Percentiles rank a stretch among this genome's conserved stretches.
Conservation (phyloP, 2,888 invertebrate species). For the Allophyes oxyacanthae region DNA sequence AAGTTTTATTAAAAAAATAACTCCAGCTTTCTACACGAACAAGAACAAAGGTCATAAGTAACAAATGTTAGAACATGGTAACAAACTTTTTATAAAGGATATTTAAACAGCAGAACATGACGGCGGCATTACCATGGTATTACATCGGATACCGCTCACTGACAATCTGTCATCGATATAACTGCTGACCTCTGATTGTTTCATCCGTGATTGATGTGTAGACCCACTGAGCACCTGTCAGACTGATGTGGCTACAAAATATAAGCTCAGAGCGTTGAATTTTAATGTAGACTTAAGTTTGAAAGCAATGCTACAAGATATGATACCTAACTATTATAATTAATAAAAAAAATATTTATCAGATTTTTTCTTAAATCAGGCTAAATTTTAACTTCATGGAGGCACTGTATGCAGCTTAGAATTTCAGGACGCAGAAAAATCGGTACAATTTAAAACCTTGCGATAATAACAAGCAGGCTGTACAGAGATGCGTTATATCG, state of each 20-base stretch:
- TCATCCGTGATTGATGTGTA: slow-evolving; percentile 71
- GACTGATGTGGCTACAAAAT: slow-evolving; percentile 44
- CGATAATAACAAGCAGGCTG: too few relatives aligned
- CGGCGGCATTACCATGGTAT: slow-evolving; percentile 58
- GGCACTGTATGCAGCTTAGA: too few relatives aligned
- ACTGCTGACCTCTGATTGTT: slow-evolving; percentile 72
- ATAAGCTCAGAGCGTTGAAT: slow-evolving; percentile 38
- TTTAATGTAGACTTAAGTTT: too few relatives aligned
- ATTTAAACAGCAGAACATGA: slow-evolving; percentile 43
- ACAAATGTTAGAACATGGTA: slow-evolving; percentile 37
- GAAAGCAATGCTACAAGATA: too few relatives aligned
- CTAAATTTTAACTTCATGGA: too few relatives aligned
- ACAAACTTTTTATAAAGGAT: slow-evolving; percentile 35
- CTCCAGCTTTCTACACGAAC: slow-evolving; percentile 20
- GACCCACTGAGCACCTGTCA: slow-evolving; percentile 71
- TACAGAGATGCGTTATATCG: too few relatives aligned
- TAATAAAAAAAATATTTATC: too few relatives aligned
- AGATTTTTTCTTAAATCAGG: too few relatives aligned
- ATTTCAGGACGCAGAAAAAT: too few relatives aligned
- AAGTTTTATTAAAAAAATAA: background rate
- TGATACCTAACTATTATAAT: too few relatives aligned
- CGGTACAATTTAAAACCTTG: too few relatives aligned
- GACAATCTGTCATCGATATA: slow-evolving; percentile 75
- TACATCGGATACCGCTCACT: slow-evolving; percentile 63
- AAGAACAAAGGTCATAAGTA: slow-evolving; percentile 39